Conservation (phyloP, 1,140 invertebrate genomes). For the Macrostomum lignano region DNA sequence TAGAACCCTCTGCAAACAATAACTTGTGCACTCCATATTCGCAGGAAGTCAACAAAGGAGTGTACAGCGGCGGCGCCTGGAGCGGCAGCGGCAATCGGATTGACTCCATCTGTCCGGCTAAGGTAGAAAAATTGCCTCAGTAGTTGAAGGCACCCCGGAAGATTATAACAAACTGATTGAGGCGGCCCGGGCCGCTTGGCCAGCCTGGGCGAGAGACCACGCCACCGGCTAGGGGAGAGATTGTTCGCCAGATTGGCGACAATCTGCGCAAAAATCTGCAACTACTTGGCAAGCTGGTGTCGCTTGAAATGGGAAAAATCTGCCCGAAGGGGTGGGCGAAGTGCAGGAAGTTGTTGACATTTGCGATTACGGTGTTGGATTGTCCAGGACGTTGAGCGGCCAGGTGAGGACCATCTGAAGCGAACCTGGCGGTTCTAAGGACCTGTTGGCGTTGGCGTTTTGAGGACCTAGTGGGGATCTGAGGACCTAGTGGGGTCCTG, state of each 20-base stretch:
- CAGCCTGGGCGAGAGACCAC: constrained; percentile 47
- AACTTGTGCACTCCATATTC: too few species aligned
- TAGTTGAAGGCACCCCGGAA: constrained; percentile 19
- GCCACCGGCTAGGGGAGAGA: constrained; percentile 60
- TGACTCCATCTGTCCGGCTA: constrained; percentile 33
- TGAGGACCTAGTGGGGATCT: too few species aligned
- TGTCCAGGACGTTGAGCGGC: constrained; percentile 66
- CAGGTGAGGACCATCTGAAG: too few species aligned
- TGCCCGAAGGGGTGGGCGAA: constrained; percentile 30
- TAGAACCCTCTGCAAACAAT: too few species aligned
- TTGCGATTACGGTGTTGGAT: constrained; percentile 80
- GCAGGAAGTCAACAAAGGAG: constrained; percentile 48
- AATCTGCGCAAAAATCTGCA: constrained; percentile 53
- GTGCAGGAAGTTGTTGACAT: constrained; percentile 96
- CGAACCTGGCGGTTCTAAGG: too few species aligned
- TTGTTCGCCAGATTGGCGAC: constrained; percentile 77
- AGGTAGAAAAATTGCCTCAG: constrained; percentile 51
- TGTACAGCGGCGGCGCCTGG: constrained; percentile 51
- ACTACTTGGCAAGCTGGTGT: constrained; percentile 49
- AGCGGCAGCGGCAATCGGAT: constrained; percentile 41
- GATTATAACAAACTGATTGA: constrained; percentile 6
- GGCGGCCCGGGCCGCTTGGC: constrained; percentile 5
- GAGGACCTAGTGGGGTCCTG: too few species aligned
- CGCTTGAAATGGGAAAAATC: constrained; percentile 28
- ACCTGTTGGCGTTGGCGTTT: too few species aligned